phyloP scores from a whole-genome alignment of 2,113 vertebrate genomes.

The Colaptes auratus region DNA sequence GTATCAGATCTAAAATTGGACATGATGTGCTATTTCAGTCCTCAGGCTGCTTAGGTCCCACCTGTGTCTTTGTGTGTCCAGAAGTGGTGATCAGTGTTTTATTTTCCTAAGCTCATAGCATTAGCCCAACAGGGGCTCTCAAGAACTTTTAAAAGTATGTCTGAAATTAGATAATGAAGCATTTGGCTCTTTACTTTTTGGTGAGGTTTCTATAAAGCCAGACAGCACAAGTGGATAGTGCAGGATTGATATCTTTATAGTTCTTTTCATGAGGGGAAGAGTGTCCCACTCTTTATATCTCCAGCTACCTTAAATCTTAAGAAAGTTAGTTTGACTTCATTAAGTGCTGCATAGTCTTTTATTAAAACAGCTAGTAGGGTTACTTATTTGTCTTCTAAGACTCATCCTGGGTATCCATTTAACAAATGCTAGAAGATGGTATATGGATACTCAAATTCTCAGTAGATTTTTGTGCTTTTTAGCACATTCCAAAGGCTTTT shows the following conservation, averaged over 20 bases:
- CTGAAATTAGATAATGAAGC: background rate
- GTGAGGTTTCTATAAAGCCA: background rate
- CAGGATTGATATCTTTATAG: background rate
- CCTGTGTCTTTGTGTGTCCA: background rate
- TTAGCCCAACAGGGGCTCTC: background rate
- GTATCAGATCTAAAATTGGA: background rate
- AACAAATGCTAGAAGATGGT: background rate
- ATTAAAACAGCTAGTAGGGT: background rate
- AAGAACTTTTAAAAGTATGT: background rate
- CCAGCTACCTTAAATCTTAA: background rate
- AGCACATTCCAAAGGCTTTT: background rate
- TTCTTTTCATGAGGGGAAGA: background rate
- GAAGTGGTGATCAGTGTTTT: background rate
- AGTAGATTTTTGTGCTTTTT: background rate
- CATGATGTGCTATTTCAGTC: background rate
- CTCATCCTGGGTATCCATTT: background rate
- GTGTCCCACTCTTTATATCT: background rate
- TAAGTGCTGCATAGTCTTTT: background rate
- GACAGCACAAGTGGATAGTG: background rate
- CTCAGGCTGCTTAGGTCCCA: background rate
- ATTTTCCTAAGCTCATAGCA: background rate
- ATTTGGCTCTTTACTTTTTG: slow-evolving; percentile 7
- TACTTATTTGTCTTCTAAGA: background rate
- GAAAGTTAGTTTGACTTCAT: background rate
- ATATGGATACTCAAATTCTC: background rate